Evolutionary conservation across 2,888 invertebrate genomes (phyloP), one percentile per base, ranked within the genome.

Genomic region (Agonopterix subpropinquella): DNA sequence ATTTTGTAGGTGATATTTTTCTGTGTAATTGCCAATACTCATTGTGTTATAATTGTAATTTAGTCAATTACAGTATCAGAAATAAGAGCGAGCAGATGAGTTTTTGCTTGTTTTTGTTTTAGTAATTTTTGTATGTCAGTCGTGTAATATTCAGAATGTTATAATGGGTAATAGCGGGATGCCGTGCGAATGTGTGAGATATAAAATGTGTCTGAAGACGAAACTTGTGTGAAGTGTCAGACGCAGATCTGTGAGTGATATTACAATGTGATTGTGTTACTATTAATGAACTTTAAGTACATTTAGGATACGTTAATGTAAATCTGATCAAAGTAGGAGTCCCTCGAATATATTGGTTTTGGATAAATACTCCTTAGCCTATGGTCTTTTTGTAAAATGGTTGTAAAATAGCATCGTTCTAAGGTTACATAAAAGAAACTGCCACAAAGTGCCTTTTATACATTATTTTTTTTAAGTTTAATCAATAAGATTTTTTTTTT

Each of bases 401-500:
- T 81, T 83, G 80, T 82, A 81, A 77, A 73, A 73, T 70, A 67
- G 56, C 62, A 65, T 68, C 64, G 66, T 69, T 66, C 57, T 72
- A 73, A 72, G 73, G 60, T 69, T 70, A 71, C 73, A 67, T 74
- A 71, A 77, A 76, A 70, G 65, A 81, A 83, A 88, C 88, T 88
- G 88, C 88, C 88, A 87, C 77, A 62, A 82, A 80, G 88, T 88
- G 88, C 88, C 88, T 87, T 86, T 81, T 85, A 81, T 75, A 77
- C 69, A 75, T 65, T 77, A 70, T 71, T 68, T 71, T 18, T 64
- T 64, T 69, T 71, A 64, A 65, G 55, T 58, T 64, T 65, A 63
- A 65, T 61, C 53, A 63, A 58, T 53, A 64, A 67, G 68, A 58
- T 65, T 64, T 47, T 47, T 28, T 37, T 56, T 60, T 62, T 62